Conservation (phyloP, 2,888 invertebrate genomes). For the Trachelus troglodyta region DNA sequence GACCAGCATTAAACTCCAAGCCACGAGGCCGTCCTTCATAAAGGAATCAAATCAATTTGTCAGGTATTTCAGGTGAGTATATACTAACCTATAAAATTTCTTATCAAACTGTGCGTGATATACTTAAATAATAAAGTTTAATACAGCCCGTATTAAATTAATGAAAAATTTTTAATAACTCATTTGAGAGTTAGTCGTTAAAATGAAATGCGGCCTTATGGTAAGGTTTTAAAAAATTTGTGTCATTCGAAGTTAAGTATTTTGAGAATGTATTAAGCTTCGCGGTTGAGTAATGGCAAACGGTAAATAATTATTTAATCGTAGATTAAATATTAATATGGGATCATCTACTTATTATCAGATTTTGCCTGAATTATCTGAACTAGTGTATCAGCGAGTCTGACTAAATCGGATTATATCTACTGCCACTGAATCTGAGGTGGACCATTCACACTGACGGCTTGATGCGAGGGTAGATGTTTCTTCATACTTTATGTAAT, state of each 20-base stretch:
- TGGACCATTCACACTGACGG: background rate
- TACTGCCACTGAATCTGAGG: background rate
- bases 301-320: background rate
- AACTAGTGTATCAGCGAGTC: background rate
- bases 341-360: background rate
- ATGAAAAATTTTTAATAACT: background rate
- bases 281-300: background rate
- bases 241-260: background rate
- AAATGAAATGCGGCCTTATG: background rate
- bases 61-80: background rate
- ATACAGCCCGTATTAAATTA: background rate
- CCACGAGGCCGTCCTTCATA: background rate
- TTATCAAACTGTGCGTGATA: background rate
- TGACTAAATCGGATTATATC: background rate
- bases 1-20: background rate
- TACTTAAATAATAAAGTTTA: background rate
- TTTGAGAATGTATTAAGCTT: background rate
- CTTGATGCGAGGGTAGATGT: background rate
- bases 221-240: background rate
- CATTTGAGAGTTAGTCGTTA: background rate
- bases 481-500: background rate
- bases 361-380: background rate
- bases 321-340: background rate
- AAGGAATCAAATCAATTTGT: background rate
- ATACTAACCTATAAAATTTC: background rate